Base-by-base conservation (phyloP, 2,797 vertebrate species). In the Emys orbicularis region DNA sequence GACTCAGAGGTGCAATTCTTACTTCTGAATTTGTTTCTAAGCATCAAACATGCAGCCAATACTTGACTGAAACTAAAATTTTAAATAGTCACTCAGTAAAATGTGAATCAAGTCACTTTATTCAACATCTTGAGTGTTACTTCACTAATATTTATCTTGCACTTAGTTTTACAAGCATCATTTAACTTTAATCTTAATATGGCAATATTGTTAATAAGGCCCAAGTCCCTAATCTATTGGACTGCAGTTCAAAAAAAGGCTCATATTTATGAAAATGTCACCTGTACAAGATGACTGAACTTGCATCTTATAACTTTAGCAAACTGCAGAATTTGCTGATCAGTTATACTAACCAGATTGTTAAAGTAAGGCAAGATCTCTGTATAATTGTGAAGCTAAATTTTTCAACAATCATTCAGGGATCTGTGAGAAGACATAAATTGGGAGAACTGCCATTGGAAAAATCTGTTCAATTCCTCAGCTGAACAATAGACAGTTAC, bases 61-160 rank as follows among this genome's bases (percentile, higher is more conserved):
- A 11, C 10, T 81, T 59, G 53, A 50, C 25, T 82, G 41, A 61
- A 89, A 44, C 50, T 54, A 37, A 77, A 41, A 65, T 34, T 41
- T 65, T 68, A 49, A 53, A 34, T 27, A 84, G 81, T 68, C 91
- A 88, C 81, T 83, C 74, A 87, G 90, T 59, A 81, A 21, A 94
- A 94, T 47, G 21, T 79, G 86, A 93, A 83, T 83, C 0, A 92
- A 91, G 49, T 90, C 79, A 89, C 34, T 41, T 89, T 52, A 79
- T 88, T 5, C 79, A 87, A 49, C 65, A 44, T 84, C 88, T 80
- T 87, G 21, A 77, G 1, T 44, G 37, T 84, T 96, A 81, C 81
- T 68, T 92, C 81, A 72, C 83, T 94, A 90, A 92, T 84, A 83
- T 87, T 95, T 89, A 57, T 68, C 92, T 19, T 56, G 68, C 89